These are phyloP conservation scores for Megamerina dolium DNA, from an alignment of 2,888 invertebrate genomes.

Conservation along the genomic window DNA sequence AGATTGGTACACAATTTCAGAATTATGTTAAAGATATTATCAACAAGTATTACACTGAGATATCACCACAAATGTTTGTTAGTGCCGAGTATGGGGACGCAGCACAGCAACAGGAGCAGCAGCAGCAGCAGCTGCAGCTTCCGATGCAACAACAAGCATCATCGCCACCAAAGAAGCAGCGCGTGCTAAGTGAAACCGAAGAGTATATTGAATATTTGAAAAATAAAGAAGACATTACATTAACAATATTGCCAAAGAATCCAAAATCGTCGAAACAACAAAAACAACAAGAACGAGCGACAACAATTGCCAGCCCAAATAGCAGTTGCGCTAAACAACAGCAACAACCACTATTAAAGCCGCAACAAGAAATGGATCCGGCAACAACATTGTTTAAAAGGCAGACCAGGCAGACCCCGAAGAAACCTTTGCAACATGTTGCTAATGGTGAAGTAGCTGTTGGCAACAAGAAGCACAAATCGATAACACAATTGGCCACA, in stretches of 20 bases:
- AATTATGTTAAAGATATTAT: slow-evolving; percentile 49
- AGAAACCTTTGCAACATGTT: slow-evolving; percentile 2
- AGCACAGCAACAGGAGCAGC: no score
- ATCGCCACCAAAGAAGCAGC: slow-evolving; percentile 23
- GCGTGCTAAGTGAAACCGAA: slow-evolving; percentile 43
- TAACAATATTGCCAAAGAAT: slow-evolving; percentile 44
- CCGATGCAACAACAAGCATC: slow-evolving; percentile 17
- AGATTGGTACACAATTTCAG: slow-evolving; percentile 47
- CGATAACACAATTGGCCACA: slow-evolving; percentile 38
- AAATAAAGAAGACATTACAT: slow-evolving; percentile 48
- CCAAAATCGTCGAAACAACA: slow-evolving; percentile 16
- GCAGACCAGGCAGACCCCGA: slow-evolving; percentile 3
- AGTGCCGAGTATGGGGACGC: slow-evolving; percentile 9
- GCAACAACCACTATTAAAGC: slow-evolving; percentile 20
- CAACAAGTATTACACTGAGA: slow-evolving; percentile 47
- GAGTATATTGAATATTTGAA: slow-evolving; percentile 48
- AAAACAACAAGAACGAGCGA: slow-evolving; percentile 3
- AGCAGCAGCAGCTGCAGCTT: no score
- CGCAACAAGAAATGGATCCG: slow-evolving; percentile 36
- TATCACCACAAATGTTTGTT: slow-evolving; percentile 41
- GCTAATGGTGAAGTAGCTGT: not conserved
- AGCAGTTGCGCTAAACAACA: slow-evolving; percentile 6
- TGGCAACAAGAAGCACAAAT: slow-evolving; percentile 27
- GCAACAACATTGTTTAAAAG: slow-evolving; percentile 26
- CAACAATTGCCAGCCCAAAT: not conserved